phyloP scores from a whole-genome alignment of 2,797 vertebrate genomes.

The Clarias fuscus region DNA sequence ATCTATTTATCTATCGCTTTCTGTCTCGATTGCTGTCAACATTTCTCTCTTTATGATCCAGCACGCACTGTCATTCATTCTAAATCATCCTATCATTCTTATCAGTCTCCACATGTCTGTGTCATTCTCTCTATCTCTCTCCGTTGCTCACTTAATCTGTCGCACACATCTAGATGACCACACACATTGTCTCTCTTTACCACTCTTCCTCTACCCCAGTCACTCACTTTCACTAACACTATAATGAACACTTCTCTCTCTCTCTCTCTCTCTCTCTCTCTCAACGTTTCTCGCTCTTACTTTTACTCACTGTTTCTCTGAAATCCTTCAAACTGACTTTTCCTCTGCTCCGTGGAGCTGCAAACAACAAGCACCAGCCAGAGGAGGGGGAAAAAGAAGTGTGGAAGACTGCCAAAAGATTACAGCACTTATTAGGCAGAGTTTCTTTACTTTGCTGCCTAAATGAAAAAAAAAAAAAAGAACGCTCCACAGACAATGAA shows the following conservation, averaged over 20 bases:
- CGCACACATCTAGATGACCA: slow-evolving; percentile 60
- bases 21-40: not conserved
- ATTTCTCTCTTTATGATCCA: not conserved
- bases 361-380: slow-evolving; percentile 72
- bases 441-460: slow-evolving; percentile 58
- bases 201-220: not conserved
- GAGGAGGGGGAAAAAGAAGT: slow-evolving; percentile 58
- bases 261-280: slow-evolving; percentile 61
- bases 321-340: slow-evolving; percentile 58
- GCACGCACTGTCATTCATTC: not conserved
- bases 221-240: not conserved
- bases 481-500: slow-evolving; percentile 52
- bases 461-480: slow-evolving; percentile 48
- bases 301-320: slow-evolving; percentile 60
- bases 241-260: slow-evolving; percentile 25
- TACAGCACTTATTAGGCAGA: slow-evolving; percentile 60
- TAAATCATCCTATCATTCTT: slow-evolving; percentile 49
- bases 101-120: slow-evolving; percentile 53
- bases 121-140: slow-evolving; percentile 28
- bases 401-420: slow-evolving; percentile 71
- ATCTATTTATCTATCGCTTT: not conserved
- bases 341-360: slow-evolving; percentile 49
- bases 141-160: not conserved
- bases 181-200: slow-evolving; percentile 17
- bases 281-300: slow-evolving; percentile 55